Percentiles rank a stretch among this genome's conserved stretches.
Conservation (phyloP, 2,888 invertebrate species). For the Laspeyria flexula region DNA sequence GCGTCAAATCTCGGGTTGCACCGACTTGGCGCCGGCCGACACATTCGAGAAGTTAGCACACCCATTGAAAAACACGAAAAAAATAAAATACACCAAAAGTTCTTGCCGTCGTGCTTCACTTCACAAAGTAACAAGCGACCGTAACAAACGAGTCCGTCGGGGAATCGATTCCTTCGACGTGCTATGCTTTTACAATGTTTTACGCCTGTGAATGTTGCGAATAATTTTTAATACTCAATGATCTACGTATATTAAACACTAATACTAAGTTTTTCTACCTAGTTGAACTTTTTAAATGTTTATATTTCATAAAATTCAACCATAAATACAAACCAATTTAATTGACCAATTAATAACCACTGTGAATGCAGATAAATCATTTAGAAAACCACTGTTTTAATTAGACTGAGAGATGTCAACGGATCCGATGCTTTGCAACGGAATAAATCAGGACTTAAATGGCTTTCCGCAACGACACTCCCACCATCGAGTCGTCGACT, state of each 20-base stretch:
- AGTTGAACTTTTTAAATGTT: neutral
- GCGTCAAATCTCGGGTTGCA: slow-evolving; percentile 81
- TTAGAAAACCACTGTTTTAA: slow-evolving; percentile 72
- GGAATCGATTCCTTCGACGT: slow-evolving; percentile 52
- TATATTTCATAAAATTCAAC: neutral
- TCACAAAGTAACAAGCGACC: slow-evolving; percentile 72
- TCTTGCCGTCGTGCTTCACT: slow-evolving; percentile 69
- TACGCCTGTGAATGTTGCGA: neutral
- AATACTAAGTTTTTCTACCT: neutral
- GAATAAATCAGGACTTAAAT: slow-evolving; percentile 82
- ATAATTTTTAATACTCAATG: slow-evolving; percentile 1
- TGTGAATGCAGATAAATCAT: slow-evolving; percentile 66
- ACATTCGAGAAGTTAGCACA: slow-evolving; percentile 75
- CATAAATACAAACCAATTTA: slow-evolving; percentile 27
- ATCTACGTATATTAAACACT: no score
- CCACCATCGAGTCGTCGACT: slow-evolving; percentile 77
- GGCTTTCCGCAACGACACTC: slow-evolving; percentile 82
- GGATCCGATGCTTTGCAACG: slow-evolving; percentile 64
- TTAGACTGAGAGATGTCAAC: slow-evolving; percentile 78
- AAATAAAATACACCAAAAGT: slow-evolving; percentile 68
- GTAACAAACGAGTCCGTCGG: slow-evolving; percentile 62
- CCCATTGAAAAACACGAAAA: slow-evolving; percentile 64
- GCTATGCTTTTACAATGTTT: slow-evolving; percentile 16
- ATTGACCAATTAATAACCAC: slow-evolving; percentile 46
- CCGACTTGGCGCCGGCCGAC: slow-evolving; percentile 75